These are phyloP conservation scores for Catharus minimus DNA, from an alignment of 2,113 vertebrate species.

Conservation along the genomic window DNA sequence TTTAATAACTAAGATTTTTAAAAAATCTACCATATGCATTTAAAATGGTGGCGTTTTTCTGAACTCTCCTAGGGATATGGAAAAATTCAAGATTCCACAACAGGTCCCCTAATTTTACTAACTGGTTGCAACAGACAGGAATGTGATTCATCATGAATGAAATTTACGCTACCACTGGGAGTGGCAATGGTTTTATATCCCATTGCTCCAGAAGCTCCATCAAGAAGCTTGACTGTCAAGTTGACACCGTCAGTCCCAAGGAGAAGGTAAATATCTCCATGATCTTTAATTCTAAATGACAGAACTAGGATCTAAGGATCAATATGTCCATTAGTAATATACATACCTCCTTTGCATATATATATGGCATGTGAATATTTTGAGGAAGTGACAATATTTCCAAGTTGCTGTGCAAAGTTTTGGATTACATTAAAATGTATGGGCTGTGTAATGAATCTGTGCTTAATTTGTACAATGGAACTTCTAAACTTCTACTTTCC, in stretches of 20 bases:
- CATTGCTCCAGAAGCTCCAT: background rate
- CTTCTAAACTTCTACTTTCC: background rate
- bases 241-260: background rate
- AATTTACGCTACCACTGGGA: slow-evolving; percentile 43
- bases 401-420: background rate
- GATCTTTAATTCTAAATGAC: background rate
- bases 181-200: slow-evolving; percentile 55
- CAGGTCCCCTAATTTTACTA: background rate
- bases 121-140: background rate
- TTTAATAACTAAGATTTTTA: background rate
- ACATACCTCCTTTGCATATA: background rate
- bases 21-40: background rate
- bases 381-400: background rate
- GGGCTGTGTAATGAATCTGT: background rate
- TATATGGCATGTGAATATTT: background rate
- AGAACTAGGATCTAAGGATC: background rate
- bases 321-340: background rate
- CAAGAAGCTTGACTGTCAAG: background rate
- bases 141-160: slow-evolving; percentile 45
- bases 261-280: slow-evolving; percentile 31
- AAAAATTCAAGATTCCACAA: background rate
- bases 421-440: background rate
- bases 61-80: background rate
- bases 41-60: background rate
- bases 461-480: background rate